Evolutionary conservation across 2,888 invertebrate species (phyloP), one percentile per base, ranked within the genome.

Genomic region (Lasioglossum malachurum): DNA sequence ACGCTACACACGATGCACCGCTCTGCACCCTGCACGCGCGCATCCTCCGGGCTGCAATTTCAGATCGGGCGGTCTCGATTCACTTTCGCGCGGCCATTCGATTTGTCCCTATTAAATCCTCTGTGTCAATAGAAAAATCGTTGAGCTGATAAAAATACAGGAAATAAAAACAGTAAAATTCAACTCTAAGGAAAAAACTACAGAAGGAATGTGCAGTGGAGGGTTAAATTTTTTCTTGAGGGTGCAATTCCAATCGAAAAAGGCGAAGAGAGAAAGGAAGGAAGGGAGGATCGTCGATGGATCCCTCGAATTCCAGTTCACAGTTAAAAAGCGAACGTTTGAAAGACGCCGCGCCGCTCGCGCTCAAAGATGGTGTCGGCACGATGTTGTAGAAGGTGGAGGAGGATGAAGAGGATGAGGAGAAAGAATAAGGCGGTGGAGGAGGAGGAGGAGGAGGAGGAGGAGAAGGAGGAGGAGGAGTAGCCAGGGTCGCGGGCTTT

Each of bases 401-500:
- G 53, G 23, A 53, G 49, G 49, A 49, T 7, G 49, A 49, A 49
- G 23, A 53, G 53, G 53, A 53, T 53, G 23, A 23, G 53, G 23
- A 53, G 23, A 23, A 53, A 23, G 53, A 53, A 53, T 8, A 8
- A 8, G 53, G 8, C 2, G 53, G 53, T 2, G 23, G 23, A 23
- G 49, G 49, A 8, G 23, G 8, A 49, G 19, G 49, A 4, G 49
- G 49, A 19, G 19, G 64, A 2, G 49, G 49, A 49, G 46, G 19
- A 5, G 49, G 49, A 49, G 46, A 5, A 4, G 49, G 64, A 35
- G 38, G 38, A 69, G 69, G 69, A 38, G 84, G 75, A 57, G 78
- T 82, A 80, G 83, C 74, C 87, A 82, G 87, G 88, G 86, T 88
- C 87, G 90, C 91, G 89, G 84, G 90, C 88, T 90, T 88, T 91